Evolutionary conservation across 1,140 invertebrate species (phyloP), one percentile per base, ranked within the genome.

Genomic region (Antheraea pernyi): DNA sequence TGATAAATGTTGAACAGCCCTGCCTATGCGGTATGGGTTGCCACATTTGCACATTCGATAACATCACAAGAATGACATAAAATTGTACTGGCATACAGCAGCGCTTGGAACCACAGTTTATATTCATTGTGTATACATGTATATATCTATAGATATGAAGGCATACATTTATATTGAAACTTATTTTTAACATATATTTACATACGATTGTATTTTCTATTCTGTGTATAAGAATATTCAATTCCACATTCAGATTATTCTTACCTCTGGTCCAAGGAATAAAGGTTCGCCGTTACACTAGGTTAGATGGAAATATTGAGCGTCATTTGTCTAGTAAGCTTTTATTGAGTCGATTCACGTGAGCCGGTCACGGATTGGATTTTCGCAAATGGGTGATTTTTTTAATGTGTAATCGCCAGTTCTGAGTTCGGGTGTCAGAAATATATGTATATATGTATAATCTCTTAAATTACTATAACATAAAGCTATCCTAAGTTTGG

Each of bases 61-160:
- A 65, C 73, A 82, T 83, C 78, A 78, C 76, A 76, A 73, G 68
- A 78, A 78, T 77, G 81, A 83, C 81, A 85, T 83, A 83, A 85
- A 85, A 83, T 80, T 79, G 81, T 80, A 76, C 75, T 74, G 69
- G 77, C 65, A 68, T 66, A 65, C 61, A 68, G 46, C 63, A 71
- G 64, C 73, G 74, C 76, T 75, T 71, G 76, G 76, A 75, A 78
- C 78, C 70, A 61, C 65, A 13, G 46, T 53, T 53, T 53, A 53
- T 53, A 74, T 63, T 48, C 39, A 66, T 65, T 65, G 42, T 67
- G 65, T 71, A 62, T 60, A 53, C 16, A 53, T 53, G 16, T 13
- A n/a, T 53, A 6, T 53, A 16, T 53, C 46, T 53, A 13, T 53
- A 53, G 16, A 53, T 53, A 53, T 42, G 39, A 42, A 42, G 11